Base-by-base conservation (phyloP, 2,888 invertebrate species). In the Elegia similella region DNA sequence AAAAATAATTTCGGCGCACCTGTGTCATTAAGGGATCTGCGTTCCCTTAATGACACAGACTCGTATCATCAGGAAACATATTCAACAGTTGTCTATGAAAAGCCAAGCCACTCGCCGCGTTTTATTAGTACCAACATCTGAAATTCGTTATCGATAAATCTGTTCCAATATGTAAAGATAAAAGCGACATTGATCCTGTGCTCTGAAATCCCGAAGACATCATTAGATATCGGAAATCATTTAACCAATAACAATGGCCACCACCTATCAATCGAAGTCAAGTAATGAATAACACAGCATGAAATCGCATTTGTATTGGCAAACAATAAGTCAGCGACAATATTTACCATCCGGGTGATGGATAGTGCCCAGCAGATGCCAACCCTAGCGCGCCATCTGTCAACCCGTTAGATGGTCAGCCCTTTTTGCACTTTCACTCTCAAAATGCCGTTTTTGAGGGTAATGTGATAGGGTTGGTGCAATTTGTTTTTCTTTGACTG, bases 331-430 rank as follows among this genome's bases (percentile, higher is more conserved):
- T 81, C 82, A 80, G 78, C 76, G 74, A 84, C 82, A 87, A 82
- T 86, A 83, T 88, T 86, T 86, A 84, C 82, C 73, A 70, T 68
- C 64, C 62, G 70, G 61, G 81, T 89, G 89, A 90, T 90, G 84
- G 88, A 90, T 90, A 78, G 84, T 84, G 72, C 67, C 62, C 75
- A 84, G 84, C 89, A 89, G 88, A 88, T 89, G 87, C 72, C 42
- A 88, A 87, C 89, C 88, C 89, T 87, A 86, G 71, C 82, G 70
- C 73, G 66, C 82, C 88, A 89, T 90, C 88, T 89, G 89, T 86
- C 86, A 73, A 68, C 62, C 66, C 68, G 68, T 63, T 68, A 68
- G 69, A 71, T 78, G 84, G 82, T 82, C 82, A 85, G 65, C 69
- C 64, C 69, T 72, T 75, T 70, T 68, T 70, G 64, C 70, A 75